Conservation (phyloP, 2,888 invertebrate species). For the Acronicta aceris region DNA sequence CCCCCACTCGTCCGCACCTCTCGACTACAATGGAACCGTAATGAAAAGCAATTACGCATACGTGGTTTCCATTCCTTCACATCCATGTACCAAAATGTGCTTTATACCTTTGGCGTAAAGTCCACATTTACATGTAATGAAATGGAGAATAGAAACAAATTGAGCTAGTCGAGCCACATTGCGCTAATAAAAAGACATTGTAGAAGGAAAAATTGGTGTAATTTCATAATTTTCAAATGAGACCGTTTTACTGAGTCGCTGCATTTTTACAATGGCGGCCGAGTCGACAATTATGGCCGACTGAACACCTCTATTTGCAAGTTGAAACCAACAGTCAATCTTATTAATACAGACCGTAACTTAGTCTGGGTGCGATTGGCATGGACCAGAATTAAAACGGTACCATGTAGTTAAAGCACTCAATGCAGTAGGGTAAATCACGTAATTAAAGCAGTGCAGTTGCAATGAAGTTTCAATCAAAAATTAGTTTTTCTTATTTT, state of each 20-base stretch:
- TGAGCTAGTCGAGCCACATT: constrained; percentile 77
- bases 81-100: constrained; percentile 54
- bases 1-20: constrained; percentile 60
- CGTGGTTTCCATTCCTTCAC: constrained; percentile 78
- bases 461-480: no score
- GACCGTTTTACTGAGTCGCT: constrained; percentile 56
- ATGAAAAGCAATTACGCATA: constrained; percentile 89
- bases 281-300: constrained; percentile 46
- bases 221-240: constrained; percentile 84
- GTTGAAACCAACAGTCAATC: constrained; percentile 12
- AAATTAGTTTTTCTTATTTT: no score
- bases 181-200: constrained; percentile 87
- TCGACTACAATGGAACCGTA: constrained; percentile 82
- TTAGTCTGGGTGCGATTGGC: no score
- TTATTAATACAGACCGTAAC: constrained; percentile 1
- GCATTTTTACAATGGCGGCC: constrained; percentile 57
- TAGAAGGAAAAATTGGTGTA: constrained; percentile 82
- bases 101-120: constrained; percentile 54
- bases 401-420: no score
- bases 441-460: no score
- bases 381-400: no score
- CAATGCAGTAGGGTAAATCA: no score
- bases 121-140: constrained; percentile 49
- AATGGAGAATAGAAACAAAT: constrained; percentile 84
- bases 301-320: constrained; percentile 28